A percentile compares a stretch with the other conserved stretches of the same genome.
Evolutionary conservation across 2,797 vertebrate genomes (phyloP).

Genomic region (Chlorospingus semifuscus): DNA sequence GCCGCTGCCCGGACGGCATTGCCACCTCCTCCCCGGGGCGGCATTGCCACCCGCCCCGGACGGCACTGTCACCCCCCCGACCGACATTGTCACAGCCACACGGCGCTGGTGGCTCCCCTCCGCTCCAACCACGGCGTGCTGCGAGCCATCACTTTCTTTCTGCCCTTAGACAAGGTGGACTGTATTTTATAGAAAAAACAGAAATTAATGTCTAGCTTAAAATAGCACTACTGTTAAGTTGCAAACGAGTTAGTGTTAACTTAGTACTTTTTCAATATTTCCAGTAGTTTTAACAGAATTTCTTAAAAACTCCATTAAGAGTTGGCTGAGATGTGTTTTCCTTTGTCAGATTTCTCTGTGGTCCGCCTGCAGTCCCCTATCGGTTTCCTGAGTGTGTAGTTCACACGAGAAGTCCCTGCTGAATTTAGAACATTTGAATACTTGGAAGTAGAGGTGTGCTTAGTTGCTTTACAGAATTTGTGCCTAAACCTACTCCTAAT

Average conservation of each 20-base stretch:
- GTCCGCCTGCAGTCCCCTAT: neutral
- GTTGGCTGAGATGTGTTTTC: neutral
- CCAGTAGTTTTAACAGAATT: neutral
- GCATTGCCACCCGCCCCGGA: too few species aligned
- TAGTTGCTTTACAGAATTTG: neutral
- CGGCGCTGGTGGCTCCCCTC: too few species aligned
- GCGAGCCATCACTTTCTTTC: neutral
- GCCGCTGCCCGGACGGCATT: neutral
- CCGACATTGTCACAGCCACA: neutral
- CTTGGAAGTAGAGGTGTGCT: neutral
- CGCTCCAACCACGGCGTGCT: neutral
- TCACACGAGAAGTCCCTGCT: neutral
- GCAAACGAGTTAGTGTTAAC: neutral
- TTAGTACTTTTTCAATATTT: neutral
- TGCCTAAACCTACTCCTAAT: neutral
- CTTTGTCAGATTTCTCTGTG: neutral
- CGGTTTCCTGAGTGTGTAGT: neutral
- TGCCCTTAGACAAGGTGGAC: too few species aligned
- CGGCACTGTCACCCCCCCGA: too few species aligned
- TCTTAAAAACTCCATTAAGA: neutral
- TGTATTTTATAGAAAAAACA: neutral
- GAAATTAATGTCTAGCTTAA: neutral
- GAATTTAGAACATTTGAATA: neutral
- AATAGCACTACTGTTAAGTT: neutral
- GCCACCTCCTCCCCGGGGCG: too few species aligned